Percentiles rank a stretch among this genome's conserved stretches.
phyloP scores from a whole-genome alignment of 2,797 vertebrate genomes.

The Sebastes iracundus region DNA sequence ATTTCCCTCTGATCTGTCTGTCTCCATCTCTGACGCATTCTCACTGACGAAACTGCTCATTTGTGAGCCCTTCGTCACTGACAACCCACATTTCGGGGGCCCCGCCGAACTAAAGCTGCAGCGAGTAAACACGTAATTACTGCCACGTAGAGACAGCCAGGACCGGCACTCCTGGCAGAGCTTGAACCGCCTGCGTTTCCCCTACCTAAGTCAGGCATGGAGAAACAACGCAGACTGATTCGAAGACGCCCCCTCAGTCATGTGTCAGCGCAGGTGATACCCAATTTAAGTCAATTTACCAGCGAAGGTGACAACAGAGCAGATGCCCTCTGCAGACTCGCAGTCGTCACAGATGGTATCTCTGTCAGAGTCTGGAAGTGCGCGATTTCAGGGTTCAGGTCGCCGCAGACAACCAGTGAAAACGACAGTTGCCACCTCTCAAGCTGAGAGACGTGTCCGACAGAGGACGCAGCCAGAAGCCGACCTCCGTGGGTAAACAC shows the following conservation, averaged over 20 bases:
- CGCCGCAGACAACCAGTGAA: constrained; percentile 55
- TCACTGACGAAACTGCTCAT: constrained; percentile 45
- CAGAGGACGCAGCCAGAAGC: constrained; percentile 36
- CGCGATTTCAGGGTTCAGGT: constrained; percentile 56
- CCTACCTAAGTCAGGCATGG: constrained; percentile 18
- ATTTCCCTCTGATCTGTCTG: constrained; percentile 35
- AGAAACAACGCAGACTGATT: constrained; percentile 27
- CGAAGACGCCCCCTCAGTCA: constrained; percentile 37
- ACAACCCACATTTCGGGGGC: constrained; percentile 37
- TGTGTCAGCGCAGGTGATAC: constrained; percentile 62
- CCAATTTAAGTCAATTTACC: constrained; percentile 72
- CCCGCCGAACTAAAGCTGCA: constrained; percentile 59
- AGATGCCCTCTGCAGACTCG: constrained; percentile 75
- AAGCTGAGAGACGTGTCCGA: constrained; percentile 45
- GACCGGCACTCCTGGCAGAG: constrained; percentile 38
- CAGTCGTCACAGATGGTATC: constrained; percentile 72
- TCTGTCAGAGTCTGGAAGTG: constrained; percentile 64
- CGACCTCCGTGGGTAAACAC: constrained; percentile 27
- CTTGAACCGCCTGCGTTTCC: constrained; percentile 20
- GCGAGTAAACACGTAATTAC: constrained; percentile 74
- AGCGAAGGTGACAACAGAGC: constrained; percentile 66
- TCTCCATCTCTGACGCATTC: constrained; percentile 47
- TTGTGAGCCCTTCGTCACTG: constrained; percentile 41
- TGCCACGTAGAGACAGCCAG: constrained; percentile 57
- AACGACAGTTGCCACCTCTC: constrained; percentile 59